Evolutionary conservation across 2,113 vertebrate genomes (phyloP), one percentile per base, ranked within the genome.

Genomic region (Phaetusa simplex): DNA sequence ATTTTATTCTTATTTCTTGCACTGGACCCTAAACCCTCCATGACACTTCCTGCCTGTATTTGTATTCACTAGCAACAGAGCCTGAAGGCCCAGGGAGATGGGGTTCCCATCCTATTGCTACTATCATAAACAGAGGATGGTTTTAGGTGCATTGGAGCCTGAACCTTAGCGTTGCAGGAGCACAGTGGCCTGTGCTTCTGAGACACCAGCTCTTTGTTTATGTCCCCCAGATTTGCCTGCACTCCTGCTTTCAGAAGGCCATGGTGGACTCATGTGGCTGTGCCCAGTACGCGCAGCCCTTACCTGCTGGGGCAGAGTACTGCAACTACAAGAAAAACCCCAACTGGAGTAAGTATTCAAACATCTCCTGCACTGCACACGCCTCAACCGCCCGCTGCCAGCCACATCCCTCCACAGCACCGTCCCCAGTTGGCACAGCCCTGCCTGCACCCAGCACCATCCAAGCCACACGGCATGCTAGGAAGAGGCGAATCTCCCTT

Each of bases 201-300:
- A 21, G 32, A 22, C n/a, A 40, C 20, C 53, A 47, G 13, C 27
- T 56, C 8, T 21, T 58, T 26, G 6, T 69, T 86, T 92, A 5
- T 90, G 36, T 61, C 80, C 70, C 88, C 29, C 96, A 99, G 98
- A 98, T 98, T 71, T 99, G 98, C 95, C 97, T 98, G 55, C 98
- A 99, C 91, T 99, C 98, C 9, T 99, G 98, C 83, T 99, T 99
- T 93, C 98, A 99, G 96, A 96, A 80, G 9, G 98, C 98, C 65
- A 98, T 99, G 98, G 98, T 98, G 56, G 95, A 97, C 18, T 97
- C 88, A 0, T 99, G 98, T 9, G 98, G 98, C 36, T 99, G 98
- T 2, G 98, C 98, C 45, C 98, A 99, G 88, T 99, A 98, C 0
- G 97, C 98, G 0, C 98, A 98, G 95, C 98, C 98, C 34, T 90